Evolutionary conservation across 2,113 vertebrate species (phyloP).

Genomic region (Dasyurus viverrinus): DNA sequence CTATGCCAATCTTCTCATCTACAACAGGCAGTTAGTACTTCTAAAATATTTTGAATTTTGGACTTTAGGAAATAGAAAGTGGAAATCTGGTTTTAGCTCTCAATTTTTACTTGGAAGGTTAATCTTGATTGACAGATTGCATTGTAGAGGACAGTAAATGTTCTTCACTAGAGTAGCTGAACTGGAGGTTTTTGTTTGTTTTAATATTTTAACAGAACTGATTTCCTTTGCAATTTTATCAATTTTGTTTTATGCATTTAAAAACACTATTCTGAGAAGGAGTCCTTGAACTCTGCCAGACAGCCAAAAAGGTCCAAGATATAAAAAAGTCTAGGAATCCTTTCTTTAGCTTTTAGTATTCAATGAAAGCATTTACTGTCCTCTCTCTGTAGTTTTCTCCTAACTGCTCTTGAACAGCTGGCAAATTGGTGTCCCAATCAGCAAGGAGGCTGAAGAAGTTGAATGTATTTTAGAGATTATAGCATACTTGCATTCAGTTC

Average conservation of each 20-base stretch:
- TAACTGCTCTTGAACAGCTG: too few relatives aligned
- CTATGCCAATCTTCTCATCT: constrained; percentile 11
- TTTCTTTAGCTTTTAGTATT: neutral
- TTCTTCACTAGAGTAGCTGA: neutral
- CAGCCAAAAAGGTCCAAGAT: neutral
- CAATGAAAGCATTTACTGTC: neutral
- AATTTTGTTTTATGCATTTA: neutral
- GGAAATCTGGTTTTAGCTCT: neutral
- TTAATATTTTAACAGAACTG: neutral
- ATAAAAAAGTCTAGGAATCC: neutral
- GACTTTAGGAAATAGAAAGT: neutral
- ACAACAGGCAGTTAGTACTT: constrained; percentile 6
- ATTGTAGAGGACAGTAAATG: neutral
- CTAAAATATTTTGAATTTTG: constrained; percentile 10
- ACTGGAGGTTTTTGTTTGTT: neutral
- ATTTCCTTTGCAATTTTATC: neutral
- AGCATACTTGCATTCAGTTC: too few relatives aligned
- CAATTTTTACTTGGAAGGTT: constrained; percentile 2
- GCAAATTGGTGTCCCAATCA: neutral
- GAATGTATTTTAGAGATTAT: neutral
- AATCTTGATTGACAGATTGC: neutral
- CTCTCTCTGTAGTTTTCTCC: neutral
- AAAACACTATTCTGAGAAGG: neutral
- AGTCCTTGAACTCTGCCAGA: neutral
- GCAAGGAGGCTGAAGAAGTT: neutral